Evolutionary conservation across 2,797 vertebrate genomes (phyloP), one percentile per base, ranked within the genome.

Genomic region (Poeciliopsis presidionis): DNA sequence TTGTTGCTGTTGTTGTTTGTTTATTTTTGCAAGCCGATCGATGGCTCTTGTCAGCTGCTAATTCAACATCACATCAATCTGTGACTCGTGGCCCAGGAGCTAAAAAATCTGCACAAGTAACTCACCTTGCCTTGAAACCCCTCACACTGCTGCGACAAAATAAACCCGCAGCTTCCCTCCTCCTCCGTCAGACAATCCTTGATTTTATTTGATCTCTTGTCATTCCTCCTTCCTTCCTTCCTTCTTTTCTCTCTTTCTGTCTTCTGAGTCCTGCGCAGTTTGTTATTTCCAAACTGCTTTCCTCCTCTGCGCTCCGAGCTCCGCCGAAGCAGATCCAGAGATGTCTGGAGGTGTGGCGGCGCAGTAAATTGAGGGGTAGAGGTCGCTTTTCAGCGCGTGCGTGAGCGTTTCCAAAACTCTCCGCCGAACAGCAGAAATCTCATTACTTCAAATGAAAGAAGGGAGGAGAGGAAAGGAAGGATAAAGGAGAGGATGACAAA

Each of bases 41-140:
- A 93, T 91, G 4, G 45, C 46, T 88, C 87, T 89, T 90, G 80
- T 87, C 89, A 79, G 86, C 67, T 75, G 84, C 78, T 75, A 69
- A 86, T 87, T 81, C 85, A 87, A 87, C 73, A 87, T 76, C 2
- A 47, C 81, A 86, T 90, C 83, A 82, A 85, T 92, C 82, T 78
- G 65, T 73, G 46, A 5, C 57, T 70, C 8, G 39, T 70, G 75
- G 53, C 14, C 80, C 57, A 43, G 78, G 78, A 84, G 75, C 76
- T 78, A 79, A 39, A 33, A 33, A 81, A 86, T 76, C 74, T 67
- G 87, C 78, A 72, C 53, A 72, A 78, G 43, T 80, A 75, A 88
- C 88, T 90, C 67, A 83, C 73, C 92, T 95, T 86, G 91, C 93
- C 91, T 94, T 90, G 81, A 90, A 89, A 82, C 84, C 84, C 79